Evolutionary conservation across 2,113 vertebrate genomes (phyloP).

Genomic region (Pholis gunnellus): DNA sequence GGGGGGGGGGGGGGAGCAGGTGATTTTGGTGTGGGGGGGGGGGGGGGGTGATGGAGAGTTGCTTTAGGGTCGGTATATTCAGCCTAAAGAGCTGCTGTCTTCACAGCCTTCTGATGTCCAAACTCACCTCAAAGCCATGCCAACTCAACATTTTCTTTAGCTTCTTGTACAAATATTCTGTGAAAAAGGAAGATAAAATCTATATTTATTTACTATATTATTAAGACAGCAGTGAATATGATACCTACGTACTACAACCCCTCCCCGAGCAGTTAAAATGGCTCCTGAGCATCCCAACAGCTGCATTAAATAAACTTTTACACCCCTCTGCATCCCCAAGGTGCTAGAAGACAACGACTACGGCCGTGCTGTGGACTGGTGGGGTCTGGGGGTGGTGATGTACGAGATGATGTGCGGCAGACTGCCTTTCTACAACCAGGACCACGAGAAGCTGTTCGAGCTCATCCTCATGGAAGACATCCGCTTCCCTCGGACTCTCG

Average conservation of each 20-base stretch:
- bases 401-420: conserved; percentile 96
- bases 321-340: conserved; percentile 67
- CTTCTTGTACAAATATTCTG: background rate
- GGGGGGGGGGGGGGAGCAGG: conserved; percentile 51
- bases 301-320: background rate
- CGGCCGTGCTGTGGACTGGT: conserved; percentile 94
- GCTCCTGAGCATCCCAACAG: background rate
- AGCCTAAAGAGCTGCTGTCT: conserved; percentile 40
- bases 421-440: conserved; percentile 96
- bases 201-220: background rate
- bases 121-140: background rate
- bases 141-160: background rate
- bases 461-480: conserved; percentile 96
- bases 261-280: background rate
- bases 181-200: background rate
- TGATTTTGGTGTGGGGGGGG: conserved; percentile 51
- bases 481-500: conserved; percentile 91
- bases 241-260: background rate
- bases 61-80: conserved; percentile 43
- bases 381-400: conserved; percentile 96
- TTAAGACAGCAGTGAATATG: background rate
- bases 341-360: conserved; percentile 96
- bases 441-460: conserved; percentile 95
- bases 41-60: conserved; percentile 10
- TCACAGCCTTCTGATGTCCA: conserved; percentile 16